phyloP scores from a whole-genome alignment of 2,797 vertebrate species.

The Borostomias antarcticus region DNA sequence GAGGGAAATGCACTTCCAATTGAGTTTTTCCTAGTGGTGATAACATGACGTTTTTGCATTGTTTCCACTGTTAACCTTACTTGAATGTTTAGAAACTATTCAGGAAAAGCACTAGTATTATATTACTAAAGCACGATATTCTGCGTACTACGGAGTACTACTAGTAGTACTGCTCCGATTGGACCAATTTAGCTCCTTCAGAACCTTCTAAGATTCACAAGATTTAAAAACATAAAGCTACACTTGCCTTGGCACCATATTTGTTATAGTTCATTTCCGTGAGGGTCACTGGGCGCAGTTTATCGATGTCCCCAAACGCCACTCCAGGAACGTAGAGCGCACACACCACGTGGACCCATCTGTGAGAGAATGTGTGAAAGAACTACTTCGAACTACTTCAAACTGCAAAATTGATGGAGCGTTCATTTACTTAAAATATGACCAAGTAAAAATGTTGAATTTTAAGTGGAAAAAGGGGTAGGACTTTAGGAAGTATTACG shows the following conservation, averaged over 20 bases:
- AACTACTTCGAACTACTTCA: neutral
- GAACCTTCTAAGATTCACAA: neutral
- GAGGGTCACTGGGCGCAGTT: constrained; percentile 93
- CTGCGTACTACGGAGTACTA: too few relatives aligned
- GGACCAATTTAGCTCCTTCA: too few relatives aligned
- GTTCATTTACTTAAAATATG: constrained; percentile 1
- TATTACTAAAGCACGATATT: neutral
- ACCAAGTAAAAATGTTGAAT: neutral
- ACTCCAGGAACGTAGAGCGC: constrained; percentile 98
- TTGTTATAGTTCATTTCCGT: constrained; percentile 99
- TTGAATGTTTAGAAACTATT: neutral
- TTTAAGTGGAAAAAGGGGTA: neutral
- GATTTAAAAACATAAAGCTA: constrained; percentile 7
- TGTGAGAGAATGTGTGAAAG: constrained; percentile 56
- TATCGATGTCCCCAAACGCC: constrained; percentile 99
- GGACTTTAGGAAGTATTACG: neutral
- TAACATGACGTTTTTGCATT: neutral
- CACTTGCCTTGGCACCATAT: constrained; percentile 94
- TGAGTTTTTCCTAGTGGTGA: neutral
- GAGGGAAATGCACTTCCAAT: neutral
- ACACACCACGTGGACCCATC: constrained; percentile 99
- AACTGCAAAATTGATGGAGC: neutral
- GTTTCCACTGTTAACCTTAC: neutral
- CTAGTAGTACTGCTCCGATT: neutral
- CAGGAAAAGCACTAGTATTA: neutral